Percentiles rank a stretch among this genome's conserved stretches.
phyloP scores from a whole-genome alignment of 1,140 invertebrate species.

The Arctopsyche grandis region DNA sequence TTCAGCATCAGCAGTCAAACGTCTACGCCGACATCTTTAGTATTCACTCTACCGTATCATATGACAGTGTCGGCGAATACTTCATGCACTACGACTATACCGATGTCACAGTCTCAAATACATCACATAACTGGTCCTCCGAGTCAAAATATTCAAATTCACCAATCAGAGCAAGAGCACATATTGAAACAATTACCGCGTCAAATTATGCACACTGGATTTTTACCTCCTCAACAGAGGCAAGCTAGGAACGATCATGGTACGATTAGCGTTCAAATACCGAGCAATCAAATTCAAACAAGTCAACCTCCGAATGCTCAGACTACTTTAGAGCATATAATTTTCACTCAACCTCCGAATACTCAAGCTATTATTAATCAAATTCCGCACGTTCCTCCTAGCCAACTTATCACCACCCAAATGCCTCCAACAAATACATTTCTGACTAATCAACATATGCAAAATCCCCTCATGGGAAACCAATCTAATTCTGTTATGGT shows the following conservation, averaged over 20 bases:
- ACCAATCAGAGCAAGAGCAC: slow-evolving; percentile 14
- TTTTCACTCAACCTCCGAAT: slow-evolving; percentile 30
- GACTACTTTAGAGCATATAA: slow-evolving; percentile 33
- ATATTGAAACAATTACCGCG: slow-evolving; percentile 31
- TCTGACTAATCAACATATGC: slow-evolving; percentile 15
- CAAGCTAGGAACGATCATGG: slow-evolving; percentile 16
- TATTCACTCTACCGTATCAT: slow-evolving; percentile 39
- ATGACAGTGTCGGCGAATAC: slow-evolving; percentile 17
- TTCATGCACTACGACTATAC: slow-evolving; percentile 28
- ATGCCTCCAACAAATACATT: slow-evolving; percentile 37
- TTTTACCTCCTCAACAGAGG: slow-evolving; percentile 24
- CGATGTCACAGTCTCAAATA: slow-evolving; percentile 33
- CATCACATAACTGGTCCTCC: slow-evolving; percentile 16
- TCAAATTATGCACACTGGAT: slow-evolving; percentile 27
- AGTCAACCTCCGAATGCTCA: slow-evolving; percentile 17
- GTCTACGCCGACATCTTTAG: slow-evolving; percentile 28
- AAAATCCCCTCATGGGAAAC: slow-evolving; percentile 9
- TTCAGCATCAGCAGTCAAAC: slow-evolving; percentile 40
- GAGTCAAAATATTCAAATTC: slow-evolving; percentile 20
- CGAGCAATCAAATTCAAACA: slow-evolving; percentile 20
- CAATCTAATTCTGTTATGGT: slow-evolving; percentile 34
- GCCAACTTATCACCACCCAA: slow-evolving; percentile 34
- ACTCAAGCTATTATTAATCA: slow-evolving; percentile 28
- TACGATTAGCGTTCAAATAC: slow-evolving; percentile 13
- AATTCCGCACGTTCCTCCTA: slow-evolving; percentile 29